These are phyloP conservation scores for Polypedilum pembai DNA, from an alignment of 1,140 invertebrate genomes.

Conservation along the genomic window DNA sequence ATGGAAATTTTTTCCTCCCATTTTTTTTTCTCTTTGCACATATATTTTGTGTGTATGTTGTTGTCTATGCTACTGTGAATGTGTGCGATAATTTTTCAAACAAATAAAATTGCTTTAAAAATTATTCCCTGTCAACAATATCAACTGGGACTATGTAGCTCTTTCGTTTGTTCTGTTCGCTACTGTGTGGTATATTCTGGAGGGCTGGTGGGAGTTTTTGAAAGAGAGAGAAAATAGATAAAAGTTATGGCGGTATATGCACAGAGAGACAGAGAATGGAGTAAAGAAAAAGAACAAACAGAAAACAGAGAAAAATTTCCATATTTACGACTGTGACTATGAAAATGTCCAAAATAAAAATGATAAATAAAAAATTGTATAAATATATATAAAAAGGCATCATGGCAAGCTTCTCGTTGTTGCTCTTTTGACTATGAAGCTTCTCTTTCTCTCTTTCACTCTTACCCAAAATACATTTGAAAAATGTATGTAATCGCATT, in stretches of 20 bases:
- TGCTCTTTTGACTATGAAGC: constrained; percentile 2
- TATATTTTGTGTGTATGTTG: too few relatives aligned
- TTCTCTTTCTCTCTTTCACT: background rate
- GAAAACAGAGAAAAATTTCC: constrained; percentile 5
- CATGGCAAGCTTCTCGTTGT: background rate
- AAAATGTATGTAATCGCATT: constrained; percentile 14
- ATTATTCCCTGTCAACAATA: constrained; percentile 18
- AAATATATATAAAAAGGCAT: constrained; percentile 9
- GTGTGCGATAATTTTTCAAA: constrained; percentile 15
- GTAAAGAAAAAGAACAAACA: background rate
- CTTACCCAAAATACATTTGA: background rate
- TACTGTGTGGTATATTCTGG: background rate
- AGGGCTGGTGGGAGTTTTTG: background rate
- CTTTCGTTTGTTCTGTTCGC: background rate
- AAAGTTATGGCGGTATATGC: background rate
- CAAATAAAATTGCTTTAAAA: constrained; percentile 14
- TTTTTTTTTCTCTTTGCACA: too few relatives aligned
- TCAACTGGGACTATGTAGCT: constrained; percentile 4
- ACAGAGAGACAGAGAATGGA: background rate
- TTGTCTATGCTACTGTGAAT: background rate
- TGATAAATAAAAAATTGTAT: constrained; percentile 24
- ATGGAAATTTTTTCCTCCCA: too few relatives aligned
- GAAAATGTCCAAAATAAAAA: constrained; percentile 24
- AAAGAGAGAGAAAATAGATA: constrained; percentile 19
- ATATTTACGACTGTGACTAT: constrained; percentile 22